phyloP scores from a whole-genome alignment of 2,888 invertebrate species.

The Cistogaster globosa region DNA sequence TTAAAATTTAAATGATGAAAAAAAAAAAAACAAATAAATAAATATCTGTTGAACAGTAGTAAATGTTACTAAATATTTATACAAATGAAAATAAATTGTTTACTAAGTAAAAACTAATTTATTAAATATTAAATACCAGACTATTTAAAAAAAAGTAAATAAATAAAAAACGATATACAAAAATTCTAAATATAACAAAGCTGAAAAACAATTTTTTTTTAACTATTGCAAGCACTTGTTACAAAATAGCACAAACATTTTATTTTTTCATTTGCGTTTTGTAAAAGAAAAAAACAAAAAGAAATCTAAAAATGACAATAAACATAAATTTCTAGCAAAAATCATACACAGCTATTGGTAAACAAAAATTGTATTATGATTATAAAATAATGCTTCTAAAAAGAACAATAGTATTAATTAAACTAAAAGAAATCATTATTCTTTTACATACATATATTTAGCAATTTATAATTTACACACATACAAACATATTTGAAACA shows the following conservation, averaged over 20 bases:
- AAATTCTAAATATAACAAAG: conserved; percentile 41
- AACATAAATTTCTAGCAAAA: conserved; percentile 29
- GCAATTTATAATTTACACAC: too few relatives aligned
- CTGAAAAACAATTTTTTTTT: conserved; percentile 47
- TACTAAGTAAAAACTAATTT: conserved; percentile 58
- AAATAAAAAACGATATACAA: conserved; percentile 12
- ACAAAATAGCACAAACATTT: conserved; percentile 65
- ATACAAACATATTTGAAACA: conserved; percentile 25
- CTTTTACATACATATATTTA: too few relatives aligned
- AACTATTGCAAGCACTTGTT: conserved; percentile 63
- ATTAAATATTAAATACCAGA: conserved; percentile 1
- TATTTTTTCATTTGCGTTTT: conserved; percentile 49
- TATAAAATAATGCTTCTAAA: conserved; percentile 32
- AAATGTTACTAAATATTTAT: conserved; percentile 64
- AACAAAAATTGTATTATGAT: conserved; percentile 38
- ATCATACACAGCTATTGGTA: conserved; percentile 10
- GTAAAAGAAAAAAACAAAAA: conserved; percentile 57
- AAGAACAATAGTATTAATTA: background rate
- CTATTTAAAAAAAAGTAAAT: too few relatives aligned
- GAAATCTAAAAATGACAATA: conserved; percentile 48
- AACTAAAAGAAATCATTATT: conserved; percentile 15
- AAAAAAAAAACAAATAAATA: background rate
- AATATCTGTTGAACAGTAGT: conserved; percentile 68
- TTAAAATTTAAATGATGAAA: background rate
- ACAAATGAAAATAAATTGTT: conserved; percentile 55